phyloP scores from a whole-genome alignment of 2,797 vertebrate species.

The Heterohyrax brucei region DNA sequence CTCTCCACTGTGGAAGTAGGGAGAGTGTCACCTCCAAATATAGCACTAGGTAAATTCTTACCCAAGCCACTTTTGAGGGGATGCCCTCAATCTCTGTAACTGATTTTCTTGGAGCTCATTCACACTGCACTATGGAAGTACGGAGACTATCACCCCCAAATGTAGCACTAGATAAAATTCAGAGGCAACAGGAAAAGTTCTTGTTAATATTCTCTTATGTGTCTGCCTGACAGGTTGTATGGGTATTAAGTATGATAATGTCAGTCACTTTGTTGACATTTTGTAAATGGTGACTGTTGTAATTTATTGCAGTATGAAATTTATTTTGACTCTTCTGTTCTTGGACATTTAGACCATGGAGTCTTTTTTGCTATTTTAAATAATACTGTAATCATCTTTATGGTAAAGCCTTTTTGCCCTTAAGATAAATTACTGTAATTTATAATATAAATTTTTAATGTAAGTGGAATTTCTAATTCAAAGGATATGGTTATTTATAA shows the following conservation, averaged over 20 bases:
- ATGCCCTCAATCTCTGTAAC: background rate
- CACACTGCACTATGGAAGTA: background rate
- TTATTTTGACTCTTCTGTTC: conserved; percentile 8
- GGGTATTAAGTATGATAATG: background rate
- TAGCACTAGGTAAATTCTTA: background rate
- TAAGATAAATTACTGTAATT: conserved; percentile 14
- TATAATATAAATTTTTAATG: no score
- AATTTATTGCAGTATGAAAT: background rate
- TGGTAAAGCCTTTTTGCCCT: conserved; percentile 58
- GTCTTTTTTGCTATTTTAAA: conserved; percentile 47
- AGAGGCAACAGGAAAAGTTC: background rate
- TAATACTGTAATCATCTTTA: conserved; percentile 45
- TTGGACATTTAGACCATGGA: conserved; percentile 32
- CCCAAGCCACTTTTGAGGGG: background rate
- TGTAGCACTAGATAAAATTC: background rate
- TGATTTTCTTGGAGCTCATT: background rate
- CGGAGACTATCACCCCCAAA: background rate
- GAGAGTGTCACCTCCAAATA: background rate
- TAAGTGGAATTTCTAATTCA: conserved; percentile 49
- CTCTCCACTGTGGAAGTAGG: background rate
- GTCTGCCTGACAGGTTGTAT: background rate
- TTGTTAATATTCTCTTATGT: background rate
- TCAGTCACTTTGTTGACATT: background rate
- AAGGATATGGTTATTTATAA: conserved; percentile 15
- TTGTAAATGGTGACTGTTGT: background rate